A percentile compares a stretch with the other conserved stretches of the same genome.
phyloP scores from a whole-genome alignment of 2,113 vertebrate species.

The Oryzias celebensis region DNA sequence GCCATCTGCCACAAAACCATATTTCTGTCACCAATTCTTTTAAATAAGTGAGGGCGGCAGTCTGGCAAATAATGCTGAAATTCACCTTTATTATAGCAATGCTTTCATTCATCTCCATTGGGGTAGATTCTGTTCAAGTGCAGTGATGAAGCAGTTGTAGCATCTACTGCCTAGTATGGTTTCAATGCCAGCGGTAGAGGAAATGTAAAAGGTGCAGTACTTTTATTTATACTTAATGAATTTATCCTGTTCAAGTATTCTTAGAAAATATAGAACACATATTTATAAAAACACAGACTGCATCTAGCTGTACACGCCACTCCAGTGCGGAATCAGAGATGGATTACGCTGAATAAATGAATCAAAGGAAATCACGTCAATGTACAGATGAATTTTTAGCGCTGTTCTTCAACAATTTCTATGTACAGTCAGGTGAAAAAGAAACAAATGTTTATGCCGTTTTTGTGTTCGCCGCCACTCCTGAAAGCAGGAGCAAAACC shows the following conservation, averaged over 20 bases:
- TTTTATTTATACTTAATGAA: constrained; percentile 77
- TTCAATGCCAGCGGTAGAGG: constrained; percentile 1
- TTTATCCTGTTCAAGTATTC: constrained; percentile 81
- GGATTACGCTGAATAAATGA: constrained; percentile 47
- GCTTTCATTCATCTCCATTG: no score
- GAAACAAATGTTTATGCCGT: not conserved
- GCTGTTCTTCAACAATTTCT: constrained; percentile 25
- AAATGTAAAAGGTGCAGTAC: constrained; percentile 74
- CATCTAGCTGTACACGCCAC: constrained; percentile 64
- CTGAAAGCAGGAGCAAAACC: constrained; percentile 17
- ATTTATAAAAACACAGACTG: constrained; percentile 68
- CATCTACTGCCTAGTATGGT: not conserved
- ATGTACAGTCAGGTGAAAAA: constrained; percentile 43
- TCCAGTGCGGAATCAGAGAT: constrained; percentile 49
- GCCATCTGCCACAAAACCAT: no score
- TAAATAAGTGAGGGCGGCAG: no score
- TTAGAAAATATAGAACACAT: constrained; percentile 67
- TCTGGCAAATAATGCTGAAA: no score
- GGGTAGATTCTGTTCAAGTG: not conserved
- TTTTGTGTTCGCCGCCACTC: constrained; percentile 33
- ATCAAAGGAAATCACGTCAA: constrained; percentile 38
- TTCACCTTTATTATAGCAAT: no score
- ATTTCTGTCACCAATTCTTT: no score
- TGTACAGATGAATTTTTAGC: constrained; percentile 33
- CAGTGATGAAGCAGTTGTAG: not conserved